A percentile compares a stretch with the other conserved stretches of the same genome.
phyloP scores from a whole-genome alignment of 2,113 vertebrate species.

The Lophius piscatorius region DNA sequence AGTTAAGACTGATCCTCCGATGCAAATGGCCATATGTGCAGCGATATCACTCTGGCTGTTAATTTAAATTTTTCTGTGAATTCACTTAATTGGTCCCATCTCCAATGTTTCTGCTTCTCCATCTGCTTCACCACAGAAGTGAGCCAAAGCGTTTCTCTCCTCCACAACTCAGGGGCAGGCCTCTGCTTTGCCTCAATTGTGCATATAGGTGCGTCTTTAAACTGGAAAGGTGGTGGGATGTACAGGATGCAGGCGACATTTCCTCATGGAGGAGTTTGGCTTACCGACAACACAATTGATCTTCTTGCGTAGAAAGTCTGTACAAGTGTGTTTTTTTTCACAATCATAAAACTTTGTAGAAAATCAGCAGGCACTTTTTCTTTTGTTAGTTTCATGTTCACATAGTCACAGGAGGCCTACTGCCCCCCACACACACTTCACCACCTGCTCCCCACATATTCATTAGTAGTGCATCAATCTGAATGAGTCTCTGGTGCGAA shows the following conservation, averaged over 20 bases:
- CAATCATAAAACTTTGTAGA: slow-evolving; percentile 68
- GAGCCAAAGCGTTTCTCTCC: slow-evolving; percentile 61
- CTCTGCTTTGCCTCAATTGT: slow-evolving; percentile 55
- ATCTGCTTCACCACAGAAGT: slow-evolving; percentile 61
- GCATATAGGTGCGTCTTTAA: slow-evolving; percentile 51
- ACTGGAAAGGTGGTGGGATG: slow-evolving; percentile 47
- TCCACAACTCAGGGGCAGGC: slow-evolving; percentile 59
- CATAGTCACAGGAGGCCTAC: slow-evolving; percentile 65
- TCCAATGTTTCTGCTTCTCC: slow-evolving; percentile 53
- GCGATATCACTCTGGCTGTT: slow-evolving; percentile 47
- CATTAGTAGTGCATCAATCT: slow-evolving; percentile 78
- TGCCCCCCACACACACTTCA: slow-evolving; percentile 26
- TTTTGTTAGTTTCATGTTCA: slow-evolving; percentile 58
- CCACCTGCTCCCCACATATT: slow-evolving; percentile 65
- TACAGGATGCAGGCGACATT: slow-evolving; percentile 63
- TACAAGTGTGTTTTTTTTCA: slow-evolving; percentile 53
- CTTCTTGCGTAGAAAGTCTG: slow-evolving; percentile 62
- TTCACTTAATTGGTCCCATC: slow-evolving; percentile 70
- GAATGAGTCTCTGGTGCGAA: slow-evolving; percentile 47
- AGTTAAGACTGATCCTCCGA: slow-evolving; percentile 77
- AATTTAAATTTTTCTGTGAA: slow-evolving; percentile 69
- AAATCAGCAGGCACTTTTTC: slow-evolving; percentile 91
- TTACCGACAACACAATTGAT: slow-evolving; percentile 70
- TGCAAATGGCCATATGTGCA: slow-evolving; percentile 51
- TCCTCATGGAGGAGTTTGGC: slow-evolving; percentile 83